phyloP scores from a whole-genome alignment of 2,797 vertebrate species.

The Emys orbicularis region DNA sequence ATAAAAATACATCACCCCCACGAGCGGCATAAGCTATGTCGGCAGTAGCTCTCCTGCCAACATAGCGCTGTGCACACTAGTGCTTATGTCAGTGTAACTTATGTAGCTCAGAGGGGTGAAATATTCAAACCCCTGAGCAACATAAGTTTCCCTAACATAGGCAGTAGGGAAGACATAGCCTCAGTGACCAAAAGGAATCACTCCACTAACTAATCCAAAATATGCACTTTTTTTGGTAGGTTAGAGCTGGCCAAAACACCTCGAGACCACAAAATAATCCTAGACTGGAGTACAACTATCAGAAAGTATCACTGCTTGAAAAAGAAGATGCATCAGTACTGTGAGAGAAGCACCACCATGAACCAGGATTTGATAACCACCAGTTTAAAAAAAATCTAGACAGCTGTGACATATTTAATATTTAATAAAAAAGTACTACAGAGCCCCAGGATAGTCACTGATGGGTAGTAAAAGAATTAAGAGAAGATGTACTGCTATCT shows the following conservation, averaged over 20 bases:
- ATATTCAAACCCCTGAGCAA: too few species aligned
- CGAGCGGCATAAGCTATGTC: too few species aligned
- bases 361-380: not conserved
- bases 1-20: too few species aligned
- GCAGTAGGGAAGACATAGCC: not conserved
- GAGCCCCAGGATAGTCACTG: not conserved
- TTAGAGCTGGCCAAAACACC: not conserved
- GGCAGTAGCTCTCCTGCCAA: too few species aligned
- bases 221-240: not conserved
- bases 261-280: not conserved
- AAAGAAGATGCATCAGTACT: not conserved
- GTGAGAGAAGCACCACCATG: not conserved
- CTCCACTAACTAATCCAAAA: not conserved
- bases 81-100: too few species aligned
- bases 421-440: not conserved
- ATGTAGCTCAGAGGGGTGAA: too few species aligned
- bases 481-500: not conserved
- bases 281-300: not conserved
- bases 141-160: too few species aligned
- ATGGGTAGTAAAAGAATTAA: conserved; percentile 18
- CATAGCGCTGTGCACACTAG: too few species aligned
- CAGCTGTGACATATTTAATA: not conserved
- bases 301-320: not conserved
- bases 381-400: not conserved
- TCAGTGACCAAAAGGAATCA: not conserved